Conservation (phyloP, 2,113 vertebrate genomes). For the Corynorhinus townsendii region DNA sequence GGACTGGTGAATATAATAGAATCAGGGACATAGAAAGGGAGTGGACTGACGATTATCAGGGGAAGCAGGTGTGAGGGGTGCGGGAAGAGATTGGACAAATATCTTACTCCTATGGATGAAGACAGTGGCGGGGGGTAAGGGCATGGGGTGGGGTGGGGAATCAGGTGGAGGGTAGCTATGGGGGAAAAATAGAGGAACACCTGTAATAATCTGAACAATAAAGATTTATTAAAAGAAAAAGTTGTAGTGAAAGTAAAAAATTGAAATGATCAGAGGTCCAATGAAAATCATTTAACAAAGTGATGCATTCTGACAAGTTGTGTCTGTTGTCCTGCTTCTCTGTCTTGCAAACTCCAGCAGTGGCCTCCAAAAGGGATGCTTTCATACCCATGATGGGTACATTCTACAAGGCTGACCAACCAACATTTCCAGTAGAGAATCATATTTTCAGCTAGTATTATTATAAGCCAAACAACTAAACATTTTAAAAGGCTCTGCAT, state of each 20-base stretch:
- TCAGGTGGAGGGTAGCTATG: too few relatives aligned
- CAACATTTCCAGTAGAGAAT: neutral
- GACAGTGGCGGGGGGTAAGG: too few relatives aligned
- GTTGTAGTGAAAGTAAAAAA: neutral
- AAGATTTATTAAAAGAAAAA: too few relatives aligned
- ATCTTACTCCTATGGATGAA: too few relatives aligned
- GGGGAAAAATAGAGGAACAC: too few relatives aligned
- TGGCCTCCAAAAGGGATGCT: neutral
- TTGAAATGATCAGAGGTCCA: neutral
- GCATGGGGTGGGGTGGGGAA: too few relatives aligned
- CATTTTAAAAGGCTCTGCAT: neutral
- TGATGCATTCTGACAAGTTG: neutral
- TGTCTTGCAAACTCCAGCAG: neutral
- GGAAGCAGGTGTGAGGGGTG: too few relatives aligned
- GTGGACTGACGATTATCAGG: too few relatives aligned
- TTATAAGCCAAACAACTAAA: neutral
- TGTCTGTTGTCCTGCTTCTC: neutral
- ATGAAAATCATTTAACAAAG: constrained; percentile 6
- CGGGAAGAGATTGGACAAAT: too few relatives aligned
- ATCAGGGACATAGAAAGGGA: too few relatives aligned
- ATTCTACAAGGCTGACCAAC: neutral
- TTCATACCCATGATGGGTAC: neutral
- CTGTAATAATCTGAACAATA: too few relatives aligned
- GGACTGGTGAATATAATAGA: too few relatives aligned
- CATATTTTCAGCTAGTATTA: neutral